Evolutionary conservation across 2,888 invertebrate genomes (phyloP).

Genomic region (Stomorhina lunata): DNA sequence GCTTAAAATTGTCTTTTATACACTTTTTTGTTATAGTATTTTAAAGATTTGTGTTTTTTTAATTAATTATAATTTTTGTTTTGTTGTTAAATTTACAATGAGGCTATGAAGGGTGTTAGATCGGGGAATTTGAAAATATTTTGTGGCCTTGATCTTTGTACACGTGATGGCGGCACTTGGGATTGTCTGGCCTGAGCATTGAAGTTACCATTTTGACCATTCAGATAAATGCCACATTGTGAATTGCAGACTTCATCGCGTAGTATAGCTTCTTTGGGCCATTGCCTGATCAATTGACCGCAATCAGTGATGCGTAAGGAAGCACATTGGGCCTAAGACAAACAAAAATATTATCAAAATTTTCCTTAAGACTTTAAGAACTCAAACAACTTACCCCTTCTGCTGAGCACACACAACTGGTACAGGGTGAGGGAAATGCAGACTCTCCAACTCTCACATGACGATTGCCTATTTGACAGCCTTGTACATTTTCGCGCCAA

Average conservation of each 20-base stretch:
- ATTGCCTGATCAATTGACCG: constrained; percentile 89
- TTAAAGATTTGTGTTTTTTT: constrained; percentile 11
- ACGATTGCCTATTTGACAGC: constrained; percentile 90
- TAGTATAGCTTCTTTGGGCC: constrained; percentile 89
- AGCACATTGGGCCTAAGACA: constrained; percentile 89
- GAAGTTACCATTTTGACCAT: constrained; percentile 76
- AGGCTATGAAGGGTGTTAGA: constrained; percentile 82
- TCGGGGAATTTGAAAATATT: constrained; percentile 87
- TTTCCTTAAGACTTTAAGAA: not conserved
- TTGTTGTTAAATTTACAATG: constrained; percentile 69
- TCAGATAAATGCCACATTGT: constrained; percentile 89
- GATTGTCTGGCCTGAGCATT: constrained; percentile 76
- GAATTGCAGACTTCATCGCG: constrained; percentile 94
- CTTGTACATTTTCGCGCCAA: constrained; percentile 91
- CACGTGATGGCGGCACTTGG: constrained; percentile 74
- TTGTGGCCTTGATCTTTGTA: constrained; percentile 79
- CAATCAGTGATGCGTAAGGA: constrained; percentile 94
- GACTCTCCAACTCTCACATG: constrained; percentile 90
- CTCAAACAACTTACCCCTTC: constrained; percentile 86
- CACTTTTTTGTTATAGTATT: not conserved
- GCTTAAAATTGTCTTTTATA: constrained; percentile 31
- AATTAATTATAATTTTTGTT: not conserved
- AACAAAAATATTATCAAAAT: not conserved
- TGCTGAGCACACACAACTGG: constrained; percentile 91
- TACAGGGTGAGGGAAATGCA: constrained; percentile 94